Base-by-base conservation (phyloP, 2,113 vertebrate species). In the Pedetes capensis region DNA sequence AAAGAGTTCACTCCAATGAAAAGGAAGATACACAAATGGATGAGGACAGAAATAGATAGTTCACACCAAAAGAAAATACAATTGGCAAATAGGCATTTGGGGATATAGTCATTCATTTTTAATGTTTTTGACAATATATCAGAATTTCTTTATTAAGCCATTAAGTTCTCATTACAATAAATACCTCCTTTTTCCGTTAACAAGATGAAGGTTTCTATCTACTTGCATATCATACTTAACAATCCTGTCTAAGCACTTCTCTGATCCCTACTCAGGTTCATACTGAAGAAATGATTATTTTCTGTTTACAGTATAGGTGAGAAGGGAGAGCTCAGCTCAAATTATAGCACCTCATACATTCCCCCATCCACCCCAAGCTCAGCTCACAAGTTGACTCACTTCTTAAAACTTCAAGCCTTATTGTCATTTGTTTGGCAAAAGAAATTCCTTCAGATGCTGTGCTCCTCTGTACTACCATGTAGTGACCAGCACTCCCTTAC, bases 71-170 rank as follows among this genome's bases (percentile, higher is more conserved):
- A 90, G n/a, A 87, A 91, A 91, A n/a, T 69, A 51, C 2, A 93
- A 16, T 68, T 93, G 39, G 47, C 55, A 96, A 76, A 75, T 69
- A 94, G 39, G 39, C 20, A 69, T 57, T 59, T 39, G 25, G 69
- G 76, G 6, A 74, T 78, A 91, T 80, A 23, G n/a, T 85, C 34
- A 90, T 27, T 91, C 37, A 82, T n/a, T 91, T 94, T 91, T 93
- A 57, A 93, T 90, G 9, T 78, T 74, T 76, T 91, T 93, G 37
- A 51, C 44, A 69, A 6, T 88, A 53, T 76, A 79, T 89, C 42
- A 85, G 32, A 94, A 90, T 93, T 79, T 34, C 47, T 95, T 93
- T 93, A 79, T 87, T 84, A 92, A 89, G 71, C 66, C 91, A 34
- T 95, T 49, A 51, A 92, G 13, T 88, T 90, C 57, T n/a, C 23